Evolutionary conservation across 1,140 invertebrate genomes (phyloP).

Genomic region (Zophobas morio): DNA sequence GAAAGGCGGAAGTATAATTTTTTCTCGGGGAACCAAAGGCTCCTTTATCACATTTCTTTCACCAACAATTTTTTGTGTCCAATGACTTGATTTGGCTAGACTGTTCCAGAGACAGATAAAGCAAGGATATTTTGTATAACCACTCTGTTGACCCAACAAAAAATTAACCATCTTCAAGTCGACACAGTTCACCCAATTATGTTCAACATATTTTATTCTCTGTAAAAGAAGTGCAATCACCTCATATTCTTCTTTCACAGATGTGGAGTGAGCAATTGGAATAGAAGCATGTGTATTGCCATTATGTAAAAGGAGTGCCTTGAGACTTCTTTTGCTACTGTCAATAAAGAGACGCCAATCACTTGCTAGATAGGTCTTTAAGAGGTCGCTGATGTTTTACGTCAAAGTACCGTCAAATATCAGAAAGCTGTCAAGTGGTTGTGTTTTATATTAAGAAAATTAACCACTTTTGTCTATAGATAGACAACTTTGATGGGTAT

Average conservation of each 20-base stretch:
- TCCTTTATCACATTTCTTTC: no score
- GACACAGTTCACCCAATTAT: constrained; percentile 50
- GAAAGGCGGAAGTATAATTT: no score
- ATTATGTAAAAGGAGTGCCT: constrained; percentile 59
- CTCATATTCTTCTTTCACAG: constrained; percentile 59
- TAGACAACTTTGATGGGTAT: no score
- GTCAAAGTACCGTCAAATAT: no score
- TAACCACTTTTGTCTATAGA: no score
- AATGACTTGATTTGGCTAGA: constrained; percentile 27
- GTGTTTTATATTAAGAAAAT: no score
- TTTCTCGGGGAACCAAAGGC: no score
- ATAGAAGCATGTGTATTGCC: constrained; percentile 54
- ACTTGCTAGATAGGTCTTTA: no score
- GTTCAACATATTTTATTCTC: constrained; percentile 47
- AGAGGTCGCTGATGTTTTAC: no score
- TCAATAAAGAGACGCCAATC: constrained; percentile 62
- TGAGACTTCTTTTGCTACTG: constrained; percentile 59
- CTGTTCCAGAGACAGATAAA: constrained; percentile 54
- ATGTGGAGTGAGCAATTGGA: constrained; percentile 55
- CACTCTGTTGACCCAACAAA: constrained; percentile 48
- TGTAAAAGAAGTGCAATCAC: constrained; percentile 49
- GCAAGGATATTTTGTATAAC: constrained; percentile 47
- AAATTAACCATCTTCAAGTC: constrained; percentile 50
- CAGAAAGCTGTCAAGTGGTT: no score
- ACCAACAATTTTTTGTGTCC: no score